Conservation (phyloP, 2,888 invertebrate genomes). For the Proisotoma minuta region DNA sequence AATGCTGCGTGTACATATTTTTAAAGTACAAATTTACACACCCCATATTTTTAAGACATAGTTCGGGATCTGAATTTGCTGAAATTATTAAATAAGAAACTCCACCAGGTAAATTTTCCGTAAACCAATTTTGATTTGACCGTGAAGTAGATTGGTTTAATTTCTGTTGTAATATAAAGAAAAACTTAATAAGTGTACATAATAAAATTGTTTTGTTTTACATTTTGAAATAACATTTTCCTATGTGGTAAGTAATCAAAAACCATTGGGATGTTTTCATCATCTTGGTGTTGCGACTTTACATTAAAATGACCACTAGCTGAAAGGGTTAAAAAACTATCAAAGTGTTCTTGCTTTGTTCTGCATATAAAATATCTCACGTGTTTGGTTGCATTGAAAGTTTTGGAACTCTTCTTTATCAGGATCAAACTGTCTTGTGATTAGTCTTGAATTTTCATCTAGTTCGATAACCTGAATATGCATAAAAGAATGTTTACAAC, state of each 20-base stretch:
- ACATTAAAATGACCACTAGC: background rate
- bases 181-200: background rate
- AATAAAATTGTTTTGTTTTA: background rate
- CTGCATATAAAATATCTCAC: background rate
- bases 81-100: background rate
- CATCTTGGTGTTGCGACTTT: background rate
- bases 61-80: background rate
- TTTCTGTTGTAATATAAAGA: background rate
- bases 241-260: conserved; percentile 4
- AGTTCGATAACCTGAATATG: background rate
- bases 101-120: background rate
- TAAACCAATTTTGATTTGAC: conserved; percentile 2
- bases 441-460: background rate
- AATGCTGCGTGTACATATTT: background rate
- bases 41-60: conserved; percentile 2
- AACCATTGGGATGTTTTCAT: background rate
- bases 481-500: background rate
- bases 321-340: background rate
- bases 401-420: background rate
- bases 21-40: background rate
- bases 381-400: background rate
- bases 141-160: background rate
- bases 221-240: background rate
- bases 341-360: background rate
- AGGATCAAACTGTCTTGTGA: background rate